A percentile compares a stretch with the other conserved stretches of the same genome.
phyloP scores from a whole-genome alignment of 2,113 vertebrate genomes.

The Nothobranchius furzeri region DNA sequence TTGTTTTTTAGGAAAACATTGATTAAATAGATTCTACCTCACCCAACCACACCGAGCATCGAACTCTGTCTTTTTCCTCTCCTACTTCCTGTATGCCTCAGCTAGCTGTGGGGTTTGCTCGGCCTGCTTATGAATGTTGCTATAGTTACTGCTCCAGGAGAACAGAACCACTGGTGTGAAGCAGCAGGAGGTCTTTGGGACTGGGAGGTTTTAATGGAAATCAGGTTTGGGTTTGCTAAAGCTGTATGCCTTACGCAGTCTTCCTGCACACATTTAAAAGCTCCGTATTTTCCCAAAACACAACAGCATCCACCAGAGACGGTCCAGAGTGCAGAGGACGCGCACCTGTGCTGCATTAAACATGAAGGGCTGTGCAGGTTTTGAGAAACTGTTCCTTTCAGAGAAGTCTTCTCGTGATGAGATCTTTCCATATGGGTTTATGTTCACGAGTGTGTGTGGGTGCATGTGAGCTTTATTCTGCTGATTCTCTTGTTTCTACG shows the following conservation, averaged over 20 bases:
- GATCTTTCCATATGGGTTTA: background rate
- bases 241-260: slow-evolving; percentile 7
- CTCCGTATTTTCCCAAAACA: slow-evolving; percentile 11
- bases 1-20: background rate
- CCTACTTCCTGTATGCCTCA: background rate
- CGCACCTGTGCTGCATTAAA: slow-evolving; percentile 1
- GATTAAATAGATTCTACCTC: background rate
- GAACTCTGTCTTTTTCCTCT: background rate
- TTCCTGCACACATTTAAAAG: background rate
- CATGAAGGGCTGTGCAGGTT: background rate
- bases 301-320: background rate
- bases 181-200: slow-evolving; percentile 28
- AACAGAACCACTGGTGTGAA: slow-evolving; percentile 37
- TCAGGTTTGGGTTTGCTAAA: slow-evolving; percentile 49
- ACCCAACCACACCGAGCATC: background rate
- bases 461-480: slow-evolving; percentile 36
- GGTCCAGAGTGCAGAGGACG: background rate
- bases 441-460: slow-evolving; percentile 15
- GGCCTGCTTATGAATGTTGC: slow-evolving; percentile 55
- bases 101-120: slow-evolving; percentile 10
- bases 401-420: background rate
- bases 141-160: slow-evolving; percentile 59
- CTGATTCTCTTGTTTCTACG: slow-evolving; percentile 48
- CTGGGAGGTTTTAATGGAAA: slow-evolving; percentile 51
- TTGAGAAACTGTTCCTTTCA: background rate